phyloP scores from a whole-genome alignment of 2,113 vertebrate genomes.

The Cathartes aura region DNA sequence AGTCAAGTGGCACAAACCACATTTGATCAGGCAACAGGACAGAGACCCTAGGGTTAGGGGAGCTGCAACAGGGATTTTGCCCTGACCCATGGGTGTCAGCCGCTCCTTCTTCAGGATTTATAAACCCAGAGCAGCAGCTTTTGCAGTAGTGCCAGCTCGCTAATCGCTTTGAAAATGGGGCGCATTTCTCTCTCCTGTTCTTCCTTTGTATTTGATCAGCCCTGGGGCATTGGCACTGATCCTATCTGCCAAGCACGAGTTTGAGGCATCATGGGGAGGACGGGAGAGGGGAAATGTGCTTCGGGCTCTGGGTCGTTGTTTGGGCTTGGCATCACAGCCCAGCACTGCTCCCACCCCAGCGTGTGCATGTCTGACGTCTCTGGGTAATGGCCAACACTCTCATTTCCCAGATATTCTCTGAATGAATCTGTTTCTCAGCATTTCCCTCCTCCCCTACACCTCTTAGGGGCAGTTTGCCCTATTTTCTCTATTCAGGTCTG shows the following conservation, averaged over 20 bases:
- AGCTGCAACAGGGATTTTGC: neutral
- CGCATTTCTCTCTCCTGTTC: neutral
- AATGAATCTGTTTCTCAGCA: neutral
- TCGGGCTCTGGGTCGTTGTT: neutral
- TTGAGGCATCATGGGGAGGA: neutral
- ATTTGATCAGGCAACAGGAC: too few relatives aligned
- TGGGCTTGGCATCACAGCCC: neutral
- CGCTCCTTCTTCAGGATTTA: neutral
- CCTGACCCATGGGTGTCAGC: neutral
- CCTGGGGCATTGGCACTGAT: neutral
- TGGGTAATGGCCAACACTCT: neutral
- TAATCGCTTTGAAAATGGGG: neutral
- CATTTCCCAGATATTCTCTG: neutral
- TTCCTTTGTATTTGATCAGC: neutral
- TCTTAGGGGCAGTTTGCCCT: neutral
- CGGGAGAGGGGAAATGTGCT: neutral
- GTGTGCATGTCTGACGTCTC: accelerated
- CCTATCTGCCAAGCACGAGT: neutral
- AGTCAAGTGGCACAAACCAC: neutral
- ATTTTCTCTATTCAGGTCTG: neutral
- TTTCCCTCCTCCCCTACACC: neutral
- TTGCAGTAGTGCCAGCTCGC: neutral
- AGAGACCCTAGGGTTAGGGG: neutral
- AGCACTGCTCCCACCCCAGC: neutral
- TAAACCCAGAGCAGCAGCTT: neutral